phyloP scores from a whole-genome alignment of 92 coral and sea anemone species.

The Isaurus tuberculatus region DNA sequence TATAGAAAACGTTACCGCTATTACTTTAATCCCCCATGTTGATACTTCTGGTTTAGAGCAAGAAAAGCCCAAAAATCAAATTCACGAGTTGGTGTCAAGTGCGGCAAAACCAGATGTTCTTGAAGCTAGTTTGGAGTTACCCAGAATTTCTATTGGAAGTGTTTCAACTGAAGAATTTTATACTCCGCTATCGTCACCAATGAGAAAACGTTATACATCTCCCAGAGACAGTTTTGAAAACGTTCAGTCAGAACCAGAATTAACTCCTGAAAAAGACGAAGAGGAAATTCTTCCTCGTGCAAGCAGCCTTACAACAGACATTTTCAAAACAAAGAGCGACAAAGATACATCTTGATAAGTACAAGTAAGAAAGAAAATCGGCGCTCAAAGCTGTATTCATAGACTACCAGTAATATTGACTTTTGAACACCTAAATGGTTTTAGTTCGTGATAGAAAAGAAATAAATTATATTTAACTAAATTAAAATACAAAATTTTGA shows the following conservation, averaged over 20 bases:
- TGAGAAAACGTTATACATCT: background rate
- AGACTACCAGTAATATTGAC: background rate
- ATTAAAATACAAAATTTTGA: too few relatives aligned
- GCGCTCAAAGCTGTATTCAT: background rate
- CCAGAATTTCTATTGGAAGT: slow-evolving; percentile 22
- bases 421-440: too few relatives aligned
- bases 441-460: too few relatives aligned
- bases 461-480: too few relatives aligned
- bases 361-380: background rate
- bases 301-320: slow-evolving; percentile 19
- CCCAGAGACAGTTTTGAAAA: slow-evolving; percentile 34
- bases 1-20: background rate
- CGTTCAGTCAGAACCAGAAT: slow-evolving; percentile 75
- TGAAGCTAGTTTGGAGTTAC: slow-evolving; percentile 13
- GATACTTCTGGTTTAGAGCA: background rate
- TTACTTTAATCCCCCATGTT: background rate
- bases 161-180: slow-evolving; percentile 31
- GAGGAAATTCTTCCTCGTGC: slow-evolving; percentile 37
- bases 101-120: background rate
- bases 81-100: slow-evolving; percentile 14
- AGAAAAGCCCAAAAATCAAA: background rate
- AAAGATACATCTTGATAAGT: slow-evolving; percentile 19
- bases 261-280: slow-evolving; percentile 43
- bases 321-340: slow-evolving; percentile 37
- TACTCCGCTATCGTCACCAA: slow-evolving; percentile 37